These are phyloP conservation scores for Antitype chi DNA, from an alignment of 2,888 invertebrate genomes.

Conservation along the genomic window DNA sequence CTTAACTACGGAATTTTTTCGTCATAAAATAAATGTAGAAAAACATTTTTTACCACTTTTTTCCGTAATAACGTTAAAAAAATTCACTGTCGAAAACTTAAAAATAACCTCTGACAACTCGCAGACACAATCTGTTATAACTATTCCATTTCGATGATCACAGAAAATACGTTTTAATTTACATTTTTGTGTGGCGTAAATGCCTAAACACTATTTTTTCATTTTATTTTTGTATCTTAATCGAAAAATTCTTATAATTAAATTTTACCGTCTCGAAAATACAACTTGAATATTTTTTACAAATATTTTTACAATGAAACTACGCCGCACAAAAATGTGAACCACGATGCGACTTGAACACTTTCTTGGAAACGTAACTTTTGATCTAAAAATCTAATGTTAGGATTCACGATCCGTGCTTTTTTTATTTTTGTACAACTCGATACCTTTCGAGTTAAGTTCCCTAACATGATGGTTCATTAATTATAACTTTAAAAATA, in stretches of 20 bases:
- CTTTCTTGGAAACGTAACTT: constrained; percentile 90
- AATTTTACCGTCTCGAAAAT: constrained; percentile 79
- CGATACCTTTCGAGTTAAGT: constrained; percentile 77
- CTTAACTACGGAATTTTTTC: constrained; percentile 88
- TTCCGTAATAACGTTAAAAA: constrained; percentile 84
- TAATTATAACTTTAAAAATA: constrained; percentile 89
- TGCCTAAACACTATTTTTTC: constrained; percentile 71
- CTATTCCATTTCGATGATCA: constrained; percentile 89
- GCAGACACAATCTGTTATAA: constrained; percentile 85
- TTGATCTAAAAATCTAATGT: constrained; percentile 88
- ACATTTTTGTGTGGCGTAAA: constrained; percentile 74
- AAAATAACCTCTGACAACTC: constrained; percentile 84
- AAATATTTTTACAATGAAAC: constrained; percentile 69
- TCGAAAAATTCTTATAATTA: constrained; percentile 78
- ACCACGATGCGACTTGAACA: constrained; percentile 82
- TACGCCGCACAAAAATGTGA: constrained; percentile 74
- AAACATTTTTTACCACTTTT: constrained; percentile 80
- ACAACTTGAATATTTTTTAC: constrained; percentile 75
- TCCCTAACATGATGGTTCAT: constrained; percentile 85
- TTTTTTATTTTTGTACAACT: constrained; percentile 85
- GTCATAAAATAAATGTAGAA: constrained; percentile 87
- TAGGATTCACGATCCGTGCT: constrained; percentile 90
- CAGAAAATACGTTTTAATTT: constrained; percentile 79
- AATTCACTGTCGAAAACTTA: constrained; percentile 85
- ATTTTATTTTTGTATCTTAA: constrained; percentile 73